Percentiles rank a stretch among this genome's conserved stretches.
These are phyloP conservation scores for Chloroclystis v-ata DNA, from an alignment of 2,888 invertebrate genomes.

Conservation along the genomic window DNA sequence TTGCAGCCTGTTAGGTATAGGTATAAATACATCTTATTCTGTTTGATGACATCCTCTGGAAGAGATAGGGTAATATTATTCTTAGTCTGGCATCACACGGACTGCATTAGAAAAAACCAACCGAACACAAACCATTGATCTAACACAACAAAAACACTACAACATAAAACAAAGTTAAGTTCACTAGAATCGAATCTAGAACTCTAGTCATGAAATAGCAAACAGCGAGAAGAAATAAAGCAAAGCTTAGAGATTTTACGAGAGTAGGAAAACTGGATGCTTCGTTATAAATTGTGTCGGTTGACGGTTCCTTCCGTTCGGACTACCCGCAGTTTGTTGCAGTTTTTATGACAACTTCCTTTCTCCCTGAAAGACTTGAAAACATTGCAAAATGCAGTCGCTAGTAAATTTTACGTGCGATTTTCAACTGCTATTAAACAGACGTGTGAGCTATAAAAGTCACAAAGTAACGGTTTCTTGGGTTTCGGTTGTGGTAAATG, in stretches of 20 bases:
- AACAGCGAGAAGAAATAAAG: constrained; percentile 22
- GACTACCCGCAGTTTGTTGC: constrained; percentile 31
- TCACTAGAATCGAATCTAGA: constrained; percentile 4
- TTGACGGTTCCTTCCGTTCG: constrained; percentile 53
- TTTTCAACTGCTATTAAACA: no score
- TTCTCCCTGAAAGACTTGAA: constrained; percentile 3
- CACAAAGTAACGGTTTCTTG: no score
- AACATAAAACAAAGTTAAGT: neutral
- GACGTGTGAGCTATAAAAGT: no score
- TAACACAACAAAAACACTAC: neutral
- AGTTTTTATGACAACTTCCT: constrained; percentile 33
- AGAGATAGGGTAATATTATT: no score
- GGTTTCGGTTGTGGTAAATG: no score
- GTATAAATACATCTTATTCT: no score
- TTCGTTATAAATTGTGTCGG: constrained; percentile 55
- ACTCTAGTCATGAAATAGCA: constrained; percentile 24
- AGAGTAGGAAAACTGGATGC: constrained; percentile 36
- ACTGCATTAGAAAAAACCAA: no score
- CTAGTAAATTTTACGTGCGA: neutral
- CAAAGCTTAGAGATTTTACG: constrained; percentile 36
- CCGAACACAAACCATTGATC: no score
- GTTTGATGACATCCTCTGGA: no score
- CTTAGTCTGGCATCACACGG: no score
- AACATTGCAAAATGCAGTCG: constrained; percentile 6
- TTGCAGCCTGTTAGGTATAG: no score